These are phyloP conservation scores for Climacteris rufus DNA, from an alignment of 2,113 vertebrate genomes.

Conservation along the genomic window DNA sequence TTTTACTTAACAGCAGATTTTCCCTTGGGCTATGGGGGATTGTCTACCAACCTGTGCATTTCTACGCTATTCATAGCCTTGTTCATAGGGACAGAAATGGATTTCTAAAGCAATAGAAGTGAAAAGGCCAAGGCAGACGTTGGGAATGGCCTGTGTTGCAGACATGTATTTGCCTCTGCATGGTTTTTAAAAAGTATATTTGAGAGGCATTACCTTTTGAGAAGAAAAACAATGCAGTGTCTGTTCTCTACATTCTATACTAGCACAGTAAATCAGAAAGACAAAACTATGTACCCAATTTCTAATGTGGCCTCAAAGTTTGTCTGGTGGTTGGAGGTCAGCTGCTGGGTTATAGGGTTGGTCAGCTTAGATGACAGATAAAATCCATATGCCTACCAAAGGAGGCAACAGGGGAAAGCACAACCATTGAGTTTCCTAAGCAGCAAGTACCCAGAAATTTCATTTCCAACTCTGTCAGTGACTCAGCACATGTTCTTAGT, in stretches of 20 bases:
- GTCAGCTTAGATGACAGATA: background rate
- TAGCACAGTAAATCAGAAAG: background rate
- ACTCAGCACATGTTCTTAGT: background rate
- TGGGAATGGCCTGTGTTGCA: background rate
- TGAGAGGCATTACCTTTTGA: background rate
- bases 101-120: background rate
- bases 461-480: background rate
- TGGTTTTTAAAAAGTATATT: background rate
- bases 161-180: background rate
- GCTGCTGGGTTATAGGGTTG: background rate
- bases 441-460: background rate
- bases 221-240: background rate
- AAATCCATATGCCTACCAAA: background rate
- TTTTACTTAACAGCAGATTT: background rate
- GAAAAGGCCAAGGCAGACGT: background rate
- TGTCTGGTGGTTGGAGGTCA: background rate
- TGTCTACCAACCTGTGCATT: background rate
- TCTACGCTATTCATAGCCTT: background rate
- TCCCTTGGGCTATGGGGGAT: background rate
- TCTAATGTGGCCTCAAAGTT: background rate
- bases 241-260: background rate
- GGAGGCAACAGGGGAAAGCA: background rate
- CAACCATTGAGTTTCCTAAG: background rate
- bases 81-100: background rate
- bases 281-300: background rate